These are phyloP conservation scores for Elaphurus davidianus DNA, from an alignment of 2,113 vertebrate genomes.

Conservation along the genomic window DNA sequence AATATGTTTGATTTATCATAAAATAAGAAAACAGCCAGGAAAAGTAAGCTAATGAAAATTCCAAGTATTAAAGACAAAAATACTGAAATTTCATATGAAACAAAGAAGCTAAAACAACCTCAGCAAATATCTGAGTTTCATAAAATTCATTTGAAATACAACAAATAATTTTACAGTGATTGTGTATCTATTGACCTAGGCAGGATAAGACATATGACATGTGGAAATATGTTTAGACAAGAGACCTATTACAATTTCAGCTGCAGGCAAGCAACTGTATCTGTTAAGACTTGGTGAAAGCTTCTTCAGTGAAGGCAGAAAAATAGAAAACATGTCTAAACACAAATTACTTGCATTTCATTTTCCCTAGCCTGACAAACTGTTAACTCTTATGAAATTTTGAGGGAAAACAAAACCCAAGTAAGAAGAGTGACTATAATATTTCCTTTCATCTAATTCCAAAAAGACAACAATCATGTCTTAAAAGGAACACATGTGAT, in stretches of 20 bases:
- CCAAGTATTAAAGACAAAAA: neutral
- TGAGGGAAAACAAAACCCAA: neutral
- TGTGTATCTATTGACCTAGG: neutral
- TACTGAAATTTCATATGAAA: neutral
- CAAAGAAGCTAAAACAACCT: neutral
- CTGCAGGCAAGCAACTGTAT: neutral
- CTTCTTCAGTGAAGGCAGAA: neutral
- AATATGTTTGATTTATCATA: neutral
- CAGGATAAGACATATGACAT: neutral
- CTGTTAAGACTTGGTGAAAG: neutral
- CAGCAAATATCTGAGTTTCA: neutral
- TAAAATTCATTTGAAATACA: neutral
- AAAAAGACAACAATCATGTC: neutral
- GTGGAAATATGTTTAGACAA: neutral
- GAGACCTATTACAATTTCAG: neutral
- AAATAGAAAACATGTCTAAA: neutral
- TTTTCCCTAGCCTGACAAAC: neutral
- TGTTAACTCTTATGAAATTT: neutral
- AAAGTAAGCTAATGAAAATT: neutral
- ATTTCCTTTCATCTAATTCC: neutral
- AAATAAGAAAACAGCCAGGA: neutral
- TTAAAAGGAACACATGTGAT: neutral
- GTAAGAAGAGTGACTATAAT: neutral
- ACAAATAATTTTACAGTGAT: neutral
- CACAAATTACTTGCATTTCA: neutral